These are phyloP conservation scores for Yponomeuta sedellus DNA, from an alignment of 2,888 invertebrate genomes.

Conservation along the genomic window DNA sequence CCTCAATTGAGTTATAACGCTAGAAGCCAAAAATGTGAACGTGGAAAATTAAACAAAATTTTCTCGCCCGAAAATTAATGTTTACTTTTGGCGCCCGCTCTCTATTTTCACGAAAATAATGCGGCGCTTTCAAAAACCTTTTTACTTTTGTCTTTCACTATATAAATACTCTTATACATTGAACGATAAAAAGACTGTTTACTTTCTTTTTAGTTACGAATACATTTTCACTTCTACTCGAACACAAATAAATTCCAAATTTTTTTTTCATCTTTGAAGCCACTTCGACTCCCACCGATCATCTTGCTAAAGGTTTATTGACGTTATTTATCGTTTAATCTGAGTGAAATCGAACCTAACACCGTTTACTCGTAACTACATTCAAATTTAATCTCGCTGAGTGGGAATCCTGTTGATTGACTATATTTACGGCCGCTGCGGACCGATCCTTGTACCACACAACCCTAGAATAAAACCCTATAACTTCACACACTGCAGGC, in stretches of 20 bases:
- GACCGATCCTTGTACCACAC: conserved; percentile 16
- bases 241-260: not conserved
- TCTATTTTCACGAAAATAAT: conserved; percentile 1
- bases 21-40: conserved; percentile 42
- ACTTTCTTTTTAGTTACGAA: not conserved
- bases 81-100: not conserved
- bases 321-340: conserved; percentile 2
- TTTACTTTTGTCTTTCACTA: not conserved
- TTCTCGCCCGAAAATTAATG: conserved; percentile 3
- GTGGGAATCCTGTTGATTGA: conserved; percentile 46
- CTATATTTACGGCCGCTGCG: conserved; percentile 42
- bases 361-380: conserved; percentile 29
- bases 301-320: not conserved
- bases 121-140: not conserved
- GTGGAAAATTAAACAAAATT: conserved; percentile 33
- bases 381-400: conserved; percentile 63
- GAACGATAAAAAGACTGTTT: not conserved
- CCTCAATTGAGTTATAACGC: conserved; percentile 59
- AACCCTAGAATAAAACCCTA: not conserved
- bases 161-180: not conserved
- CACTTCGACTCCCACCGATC: not conserved
- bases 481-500: conserved; percentile 6
- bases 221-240: not conserved
- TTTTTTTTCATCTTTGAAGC: not conserved
- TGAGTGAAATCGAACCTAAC: conserved; percentile 16